phyloP scores from a whole-genome alignment of 2,888 invertebrate species.

The Isotomurus palustris region DNA sequence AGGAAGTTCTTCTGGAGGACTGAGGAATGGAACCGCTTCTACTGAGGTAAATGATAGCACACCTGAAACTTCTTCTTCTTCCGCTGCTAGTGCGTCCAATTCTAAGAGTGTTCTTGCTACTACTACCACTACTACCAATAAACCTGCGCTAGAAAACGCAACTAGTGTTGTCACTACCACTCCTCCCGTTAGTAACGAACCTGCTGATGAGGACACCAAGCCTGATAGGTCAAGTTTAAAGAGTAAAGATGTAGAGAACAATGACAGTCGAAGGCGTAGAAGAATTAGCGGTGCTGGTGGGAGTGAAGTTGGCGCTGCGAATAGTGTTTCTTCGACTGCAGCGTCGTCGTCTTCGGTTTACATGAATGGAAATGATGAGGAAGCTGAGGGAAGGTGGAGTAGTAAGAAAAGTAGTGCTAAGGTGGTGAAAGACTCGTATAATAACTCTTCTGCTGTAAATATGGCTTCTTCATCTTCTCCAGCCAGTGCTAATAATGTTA shows the following conservation, averaged over 20 bases:
- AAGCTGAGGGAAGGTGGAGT: conserved; percentile 14
- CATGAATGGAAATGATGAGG: conserved; percentile 27
- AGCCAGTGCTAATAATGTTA: conserved; percentile 18
- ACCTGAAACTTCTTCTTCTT: conserved; percentile 29
- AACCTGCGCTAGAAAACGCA: conserved; percentile 21
- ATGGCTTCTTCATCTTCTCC: conserved; percentile 13
- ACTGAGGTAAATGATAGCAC: conserved; percentile 43
- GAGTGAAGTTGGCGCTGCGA: conserved; percentile 13
- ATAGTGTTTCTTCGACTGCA: conserved; percentile 13
- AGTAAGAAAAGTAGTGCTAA: conserved; percentile 15
- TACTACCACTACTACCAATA: conserved; percentile 30
- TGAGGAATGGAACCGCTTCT: conserved; percentile 17
- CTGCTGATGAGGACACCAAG: conserved; percentile 29
- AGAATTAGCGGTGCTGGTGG: conserved; percentile 24
- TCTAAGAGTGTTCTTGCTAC: conserved; percentile 32
- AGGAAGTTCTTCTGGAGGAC: conserved; percentile 7
- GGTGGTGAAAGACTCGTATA: conserved; percentile 13
- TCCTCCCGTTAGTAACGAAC: conserved; percentile 23
- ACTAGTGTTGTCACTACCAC: conserved; percentile 22
- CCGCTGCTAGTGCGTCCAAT: conserved; percentile 36
- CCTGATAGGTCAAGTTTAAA: no score
- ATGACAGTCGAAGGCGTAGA: conserved; percentile 30
- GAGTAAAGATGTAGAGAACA: conserved; percentile 42
- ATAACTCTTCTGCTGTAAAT: conserved; percentile 18
- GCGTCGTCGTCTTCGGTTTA: conserved; percentile 2